phyloP scores from a whole-genome alignment of 2,888 invertebrate genomes.

The Drosophila quinaria region DNA sequence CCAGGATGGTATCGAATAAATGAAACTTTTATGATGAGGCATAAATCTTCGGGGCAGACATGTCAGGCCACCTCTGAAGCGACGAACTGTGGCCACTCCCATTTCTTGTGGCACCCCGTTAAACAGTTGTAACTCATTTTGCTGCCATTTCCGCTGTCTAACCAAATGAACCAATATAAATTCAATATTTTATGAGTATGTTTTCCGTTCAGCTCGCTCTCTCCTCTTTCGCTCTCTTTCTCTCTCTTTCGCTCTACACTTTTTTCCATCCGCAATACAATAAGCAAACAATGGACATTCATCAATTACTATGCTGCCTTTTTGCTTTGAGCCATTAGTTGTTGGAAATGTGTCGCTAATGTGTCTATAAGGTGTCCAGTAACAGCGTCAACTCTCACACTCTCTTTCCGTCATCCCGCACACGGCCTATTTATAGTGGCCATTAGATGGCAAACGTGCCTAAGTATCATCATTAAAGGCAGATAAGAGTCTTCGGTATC shows the following conservation, averaged over 20 bases:
- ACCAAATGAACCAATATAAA: constrained; percentile 69
- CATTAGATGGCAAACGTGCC: constrained; percentile 48
- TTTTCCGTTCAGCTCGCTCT: constrained; percentile 23
- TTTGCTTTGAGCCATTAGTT: constrained; percentile 28
- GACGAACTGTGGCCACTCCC: constrained; percentile 36
- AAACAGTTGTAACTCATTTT: constrained; percentile 66
- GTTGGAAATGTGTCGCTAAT: constrained; percentile 54
- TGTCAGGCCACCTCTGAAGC: constrained; percentile 26
- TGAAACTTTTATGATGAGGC: constrained; percentile 55
- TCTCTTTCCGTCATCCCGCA: background rate
- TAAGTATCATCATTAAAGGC: constrained; percentile 60
- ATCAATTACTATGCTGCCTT: constrained; percentile 49
- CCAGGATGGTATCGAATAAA: constrained; percentile 42
- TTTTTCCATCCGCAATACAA: constrained; percentile 11
- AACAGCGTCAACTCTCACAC: constrained; percentile 23
- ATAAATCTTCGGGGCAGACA: constrained; percentile 51
- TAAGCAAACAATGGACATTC: constrained; percentile 54
- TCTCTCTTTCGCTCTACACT: constrained; percentile 6
- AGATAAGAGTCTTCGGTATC: constrained; percentile 40
- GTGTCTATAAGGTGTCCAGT: constrained; percentile 48
- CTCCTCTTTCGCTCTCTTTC: background rate
- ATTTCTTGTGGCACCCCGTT: constrained; percentile 40
- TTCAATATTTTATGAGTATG: constrained; percentile 66
- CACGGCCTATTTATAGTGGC: constrained; percentile 45
- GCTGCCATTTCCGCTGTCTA: constrained; percentile 61